These are phyloP conservation scores for Calyptomena viridis DNA, from an alignment of 2,113 vertebrate genomes.

Conservation along the genomic window DNA sequence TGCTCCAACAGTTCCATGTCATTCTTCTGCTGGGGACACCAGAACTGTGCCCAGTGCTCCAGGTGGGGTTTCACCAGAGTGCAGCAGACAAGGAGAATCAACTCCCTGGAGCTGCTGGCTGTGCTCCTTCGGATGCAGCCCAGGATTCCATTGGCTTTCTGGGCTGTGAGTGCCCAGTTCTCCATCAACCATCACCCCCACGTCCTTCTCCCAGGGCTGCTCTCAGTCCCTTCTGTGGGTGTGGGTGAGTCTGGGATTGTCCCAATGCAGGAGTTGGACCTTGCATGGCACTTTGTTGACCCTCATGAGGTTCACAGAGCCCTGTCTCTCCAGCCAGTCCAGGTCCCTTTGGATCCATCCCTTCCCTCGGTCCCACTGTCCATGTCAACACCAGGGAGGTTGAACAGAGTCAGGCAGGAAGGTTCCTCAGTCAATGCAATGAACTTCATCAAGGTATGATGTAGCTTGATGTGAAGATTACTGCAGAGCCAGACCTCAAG, in stretches of 20 bases:
- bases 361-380: neutral
- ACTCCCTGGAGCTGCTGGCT: no score
- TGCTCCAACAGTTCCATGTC: neutral
- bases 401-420: neutral
- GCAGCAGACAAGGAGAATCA: neutral
- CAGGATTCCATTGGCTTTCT: neutral
- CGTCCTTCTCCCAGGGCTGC: neutral
- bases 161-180: neutral
- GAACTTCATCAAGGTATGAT: neutral
- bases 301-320: neutral
- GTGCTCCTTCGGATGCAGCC: neutral
- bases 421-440: neutral
- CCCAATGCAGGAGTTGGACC: neutral
- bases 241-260: neutral
- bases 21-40: neutral
- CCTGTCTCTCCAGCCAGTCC: neutral
- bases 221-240: neutral
- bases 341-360: neutral
- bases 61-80: neutral
- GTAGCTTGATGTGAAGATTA: neutral
- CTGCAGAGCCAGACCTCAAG: neutral
- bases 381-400: no score
- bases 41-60: neutral
- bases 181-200: neutral
- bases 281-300: neutral